Conservation (phyloP, 2,888 invertebrate genomes). For the Eulithis prunata region DNA sequence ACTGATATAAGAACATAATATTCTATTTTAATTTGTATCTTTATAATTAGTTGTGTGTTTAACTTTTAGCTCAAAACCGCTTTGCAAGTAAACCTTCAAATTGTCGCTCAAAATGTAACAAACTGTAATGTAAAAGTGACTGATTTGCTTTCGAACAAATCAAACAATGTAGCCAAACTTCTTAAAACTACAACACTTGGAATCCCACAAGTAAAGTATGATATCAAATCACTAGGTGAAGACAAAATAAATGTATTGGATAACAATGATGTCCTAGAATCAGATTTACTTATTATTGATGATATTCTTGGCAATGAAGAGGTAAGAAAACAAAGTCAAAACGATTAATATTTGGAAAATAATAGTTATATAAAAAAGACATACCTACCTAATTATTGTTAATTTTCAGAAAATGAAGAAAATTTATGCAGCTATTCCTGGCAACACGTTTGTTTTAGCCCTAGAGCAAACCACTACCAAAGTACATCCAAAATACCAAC, state of each 20-base stretch:
- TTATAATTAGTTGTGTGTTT: not conserved
- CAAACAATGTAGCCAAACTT: slow-evolving; percentile 37
- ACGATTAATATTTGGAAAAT: not conserved
- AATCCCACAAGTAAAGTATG: slow-evolving; percentile 35
- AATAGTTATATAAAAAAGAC: too few species aligned
- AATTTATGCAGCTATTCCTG: slow-evolving; percentile 44
- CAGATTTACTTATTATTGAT: slow-evolving; percentile 53
- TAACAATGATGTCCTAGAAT: slow-evolving; percentile 32
- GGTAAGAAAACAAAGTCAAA: slow-evolving; percentile 41
- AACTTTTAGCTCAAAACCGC: slow-evolving; percentile 52
- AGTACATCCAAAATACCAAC: slow-evolving; percentile 45
- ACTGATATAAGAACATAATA: too few species aligned
- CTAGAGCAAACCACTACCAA: slow-evolving; percentile 50
- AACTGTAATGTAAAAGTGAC: slow-evolving; percentile 43
- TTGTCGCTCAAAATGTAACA: slow-evolving; percentile 52
- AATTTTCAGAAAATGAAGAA: slow-evolving; percentile 56
- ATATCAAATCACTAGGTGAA: slow-evolving; percentile 32
- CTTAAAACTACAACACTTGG: slow-evolving; percentile 44
- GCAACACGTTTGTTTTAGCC: slow-evolving; percentile 53
- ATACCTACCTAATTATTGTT: not conserved
- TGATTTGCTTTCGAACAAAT: slow-evolving; percentile 44
- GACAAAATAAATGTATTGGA: slow-evolving; percentile 20
- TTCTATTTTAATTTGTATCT: too few species aligned
- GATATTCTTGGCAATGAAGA: slow-evolving; percentile 52
- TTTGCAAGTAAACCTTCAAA: slow-evolving; percentile 57